These are phyloP conservation scores for Globia sparganii DNA, from an alignment of 2,888 invertebrate species.

Conservation along the genomic window DNA sequence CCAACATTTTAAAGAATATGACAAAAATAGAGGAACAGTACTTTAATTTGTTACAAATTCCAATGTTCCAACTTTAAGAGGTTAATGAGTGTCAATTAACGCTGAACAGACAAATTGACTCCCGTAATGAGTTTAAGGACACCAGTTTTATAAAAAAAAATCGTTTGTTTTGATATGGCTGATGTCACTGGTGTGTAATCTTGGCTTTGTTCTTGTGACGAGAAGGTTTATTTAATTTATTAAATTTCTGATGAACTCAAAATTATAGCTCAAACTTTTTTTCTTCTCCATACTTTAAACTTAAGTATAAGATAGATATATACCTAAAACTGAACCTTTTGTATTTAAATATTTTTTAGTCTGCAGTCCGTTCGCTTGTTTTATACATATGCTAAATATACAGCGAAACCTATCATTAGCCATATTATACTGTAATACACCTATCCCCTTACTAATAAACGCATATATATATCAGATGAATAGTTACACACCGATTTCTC, in stretches of 20 bases:
- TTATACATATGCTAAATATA: too few species aligned
- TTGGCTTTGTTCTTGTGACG: background rate
- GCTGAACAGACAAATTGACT: constrained; percentile 58
- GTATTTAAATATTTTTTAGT: too few species aligned
- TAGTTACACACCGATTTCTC: too few species aligned
- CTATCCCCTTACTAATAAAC: too few species aligned
- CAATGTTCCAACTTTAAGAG: constrained; percentile 56
- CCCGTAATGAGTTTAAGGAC: constrained; percentile 52
- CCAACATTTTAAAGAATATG: constrained; percentile 26
- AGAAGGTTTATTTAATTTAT: too few species aligned
- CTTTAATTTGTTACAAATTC: constrained; percentile 59
- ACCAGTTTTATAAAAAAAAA: constrained; percentile 52
- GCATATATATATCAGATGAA: too few species aligned
- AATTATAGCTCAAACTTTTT: background rate
- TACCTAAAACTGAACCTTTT: too few species aligned
- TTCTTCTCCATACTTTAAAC: too few species aligned
- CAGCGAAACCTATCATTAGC: too few species aligned
- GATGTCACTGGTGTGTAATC: constrained; percentile 17
- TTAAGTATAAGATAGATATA: too few species aligned
- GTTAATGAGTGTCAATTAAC: constrained; percentile 66
- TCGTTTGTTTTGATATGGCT: constrained; percentile 5
- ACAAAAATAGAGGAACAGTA: constrained; percentile 6
- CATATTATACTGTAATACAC: too few species aligned
- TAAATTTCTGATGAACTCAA: background rate
- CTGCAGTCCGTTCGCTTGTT: too few species aligned